phyloP scores from a whole-genome alignment of 2,888 invertebrate genomes.

The Drosophila recens region DNA sequence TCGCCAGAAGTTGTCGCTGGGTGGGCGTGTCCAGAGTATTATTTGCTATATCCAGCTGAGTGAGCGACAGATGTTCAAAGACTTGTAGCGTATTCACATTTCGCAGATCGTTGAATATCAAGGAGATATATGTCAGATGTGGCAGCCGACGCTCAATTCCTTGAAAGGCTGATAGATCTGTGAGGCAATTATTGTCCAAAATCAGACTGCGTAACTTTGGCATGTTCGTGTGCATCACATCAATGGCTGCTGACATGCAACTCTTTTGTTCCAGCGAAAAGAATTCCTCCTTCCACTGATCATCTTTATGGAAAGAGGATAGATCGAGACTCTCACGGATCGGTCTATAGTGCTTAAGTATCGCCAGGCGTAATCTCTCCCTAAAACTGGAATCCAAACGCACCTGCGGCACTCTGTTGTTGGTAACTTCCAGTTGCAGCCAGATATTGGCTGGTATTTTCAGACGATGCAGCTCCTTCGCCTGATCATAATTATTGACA shows the following conservation, averaged over 20 bases:
- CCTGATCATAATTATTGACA: not conserved
- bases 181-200: not conserved
- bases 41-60: not conserved
- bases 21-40: not conserved
- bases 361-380: not conserved
- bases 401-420: not conserved
- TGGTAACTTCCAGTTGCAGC: not conserved
- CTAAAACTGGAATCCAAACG: not conserved
- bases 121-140: not conserved
- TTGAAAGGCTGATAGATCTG: not conserved
- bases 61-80: not conserved
- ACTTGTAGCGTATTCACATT: not conserved
- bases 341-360: not conserved
- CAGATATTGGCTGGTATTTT: not conserved
- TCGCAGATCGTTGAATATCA: not conserved
- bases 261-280: not conserved
- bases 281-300: not conserved
- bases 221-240: not conserved
- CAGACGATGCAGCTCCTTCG: not conserved
- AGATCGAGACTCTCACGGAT: not conserved
- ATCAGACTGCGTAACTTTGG: not conserved
- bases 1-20: not conserved
- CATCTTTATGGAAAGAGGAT: not conserved
- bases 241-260: slow-evolving; percentile 7
- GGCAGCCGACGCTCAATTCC: slow-evolving; percentile 5